Evolutionary conservation across 2,113 vertebrate species (phyloP).

Genomic region (Hipposideros armiger): DNA sequence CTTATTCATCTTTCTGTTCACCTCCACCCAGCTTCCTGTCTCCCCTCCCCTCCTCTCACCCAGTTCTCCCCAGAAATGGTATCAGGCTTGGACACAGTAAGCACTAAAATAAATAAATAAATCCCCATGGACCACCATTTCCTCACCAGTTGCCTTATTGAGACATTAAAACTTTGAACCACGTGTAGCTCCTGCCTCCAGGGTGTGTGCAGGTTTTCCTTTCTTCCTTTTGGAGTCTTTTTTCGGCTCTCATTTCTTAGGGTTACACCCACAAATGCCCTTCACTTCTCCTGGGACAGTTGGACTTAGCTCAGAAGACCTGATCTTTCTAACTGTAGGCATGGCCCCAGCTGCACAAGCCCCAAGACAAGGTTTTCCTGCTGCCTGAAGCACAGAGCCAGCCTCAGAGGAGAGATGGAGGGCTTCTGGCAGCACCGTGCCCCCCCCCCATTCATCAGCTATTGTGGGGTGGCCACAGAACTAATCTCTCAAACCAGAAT

Average conservation of each 20-base stretch:
- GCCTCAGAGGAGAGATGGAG: not conserved
- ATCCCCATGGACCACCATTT: not conserved
- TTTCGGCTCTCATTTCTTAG: not conserved
- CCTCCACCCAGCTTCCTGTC: not conserved
- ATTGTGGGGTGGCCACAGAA: not conserved
- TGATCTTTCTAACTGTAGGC: not conserved
- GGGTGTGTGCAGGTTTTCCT: not conserved
- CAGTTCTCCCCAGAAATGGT: not conserved
- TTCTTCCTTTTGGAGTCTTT: not conserved
- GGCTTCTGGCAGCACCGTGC: rapidly evolving
- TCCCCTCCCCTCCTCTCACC: not conserved
- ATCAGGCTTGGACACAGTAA: not conserved
- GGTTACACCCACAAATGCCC: not conserved
- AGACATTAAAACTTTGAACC: not conserved
- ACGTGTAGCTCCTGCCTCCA: not conserved
- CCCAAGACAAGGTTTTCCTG: not conserved
- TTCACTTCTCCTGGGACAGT: not conserved
- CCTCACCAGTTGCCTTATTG: not conserved
- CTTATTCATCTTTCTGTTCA: not conserved
- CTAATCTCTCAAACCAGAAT: not conserved
- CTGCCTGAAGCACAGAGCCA: not conserved
- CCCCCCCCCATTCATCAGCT: not conserved
- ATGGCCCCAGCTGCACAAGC: not conserved
- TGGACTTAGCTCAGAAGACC: not conserved
- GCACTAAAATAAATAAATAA: not conserved